Base-by-base conservation (phyloP, 2,113 vertebrate species). In the Alouatta palliata region DNA sequence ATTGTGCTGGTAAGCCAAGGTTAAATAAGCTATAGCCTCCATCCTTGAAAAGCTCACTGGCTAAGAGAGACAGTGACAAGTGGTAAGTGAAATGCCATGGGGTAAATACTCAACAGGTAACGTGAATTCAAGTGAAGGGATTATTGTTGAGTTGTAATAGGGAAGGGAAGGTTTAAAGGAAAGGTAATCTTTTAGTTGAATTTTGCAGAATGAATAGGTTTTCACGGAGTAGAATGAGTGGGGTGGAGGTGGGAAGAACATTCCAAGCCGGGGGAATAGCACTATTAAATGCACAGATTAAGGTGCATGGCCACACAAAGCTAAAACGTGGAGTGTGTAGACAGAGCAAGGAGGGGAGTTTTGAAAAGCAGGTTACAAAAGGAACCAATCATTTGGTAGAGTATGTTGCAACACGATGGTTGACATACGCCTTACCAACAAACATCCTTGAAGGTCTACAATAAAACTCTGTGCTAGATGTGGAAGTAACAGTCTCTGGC, bases 71-170 rank as follows among this genome's bases (percentile, higher is more conserved):
- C 56, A 27, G 6, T 10, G n/a, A 12, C 10, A 25, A 68, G n/a
- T 9, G 6, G 16, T 5, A 27, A 49, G 9, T 0, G 12, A 35
- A 76, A 54, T 4, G 12, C 19, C 9, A 0, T 8, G 35, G 45
- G 17, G 30, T 79, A 40, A 81, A 20, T 16, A 5, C 16, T 68
- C 58, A 37, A 13, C 16, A 64, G 73, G 85, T 66, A 5, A 30
- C 43, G 8, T 3, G 23, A 76, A 54, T 21, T 66, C 91, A 43
- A 49, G 71, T 32, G 58, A 43, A 13, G 54, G 21, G 40, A 23
- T 37, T 35, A 3, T 16, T 10, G 8, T 52, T 23, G 27, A 21
- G 40, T 19, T 25, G 0, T 12, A 21, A 35, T 7, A 11, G 5
- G 32, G 20, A 0, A 35, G 43, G 5, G 2, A 14, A 27, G 1